A percentile compares a stretch with the other conserved stretches of the same genome.
These are phyloP conservation scores for Ectemnius lituratus DNA, from an alignment of 2,888 invertebrate genomes.

Conservation along the genomic window DNA sequence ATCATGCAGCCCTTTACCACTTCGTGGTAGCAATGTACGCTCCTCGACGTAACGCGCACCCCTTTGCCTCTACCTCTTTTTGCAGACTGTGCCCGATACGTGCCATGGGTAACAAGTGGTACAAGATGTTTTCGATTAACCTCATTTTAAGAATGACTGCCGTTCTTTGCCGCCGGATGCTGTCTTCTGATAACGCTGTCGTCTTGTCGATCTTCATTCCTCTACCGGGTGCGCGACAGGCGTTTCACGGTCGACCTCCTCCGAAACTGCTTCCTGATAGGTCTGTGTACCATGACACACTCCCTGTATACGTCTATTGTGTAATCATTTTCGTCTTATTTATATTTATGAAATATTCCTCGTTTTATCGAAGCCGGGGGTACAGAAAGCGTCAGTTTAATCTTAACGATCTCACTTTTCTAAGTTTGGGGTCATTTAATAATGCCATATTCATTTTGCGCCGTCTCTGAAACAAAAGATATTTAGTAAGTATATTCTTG, in stretches of 20 bases:
- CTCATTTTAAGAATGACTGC: constrained; percentile 60
- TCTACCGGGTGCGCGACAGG: constrained; percentile 41
- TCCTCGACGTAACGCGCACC: constrained; percentile 2
- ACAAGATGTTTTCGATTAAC: constrained; percentile 61
- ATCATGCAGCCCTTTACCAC: constrained; percentile 37
- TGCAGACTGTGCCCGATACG: constrained; percentile 44
- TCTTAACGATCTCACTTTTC: too few relatives aligned
- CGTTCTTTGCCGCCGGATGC: constrained; percentile 49
- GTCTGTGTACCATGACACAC: constrained; percentile 27
- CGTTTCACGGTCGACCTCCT: constrained; percentile 44
- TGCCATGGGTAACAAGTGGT: constrained; percentile 52
- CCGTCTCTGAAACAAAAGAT: too few relatives aligned
- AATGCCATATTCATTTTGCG: too few relatives aligned
- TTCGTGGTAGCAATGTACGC: constrained; percentile 26
- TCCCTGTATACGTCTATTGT: constrained; percentile 4
- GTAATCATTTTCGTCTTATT: too few relatives aligned
- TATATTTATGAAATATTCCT: too few relatives aligned
- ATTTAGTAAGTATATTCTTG: too few relatives aligned
- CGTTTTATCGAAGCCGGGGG: too few relatives aligned
- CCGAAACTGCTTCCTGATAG: constrained; percentile 27
- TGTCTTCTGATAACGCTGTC: constrained; percentile 49
- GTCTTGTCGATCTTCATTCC: constrained; percentile 54
- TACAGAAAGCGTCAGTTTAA: too few relatives aligned
- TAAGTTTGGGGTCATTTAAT: too few relatives aligned
- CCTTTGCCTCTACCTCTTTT: constrained; percentile 1